phyloP scores from a whole-genome alignment of 2,113 vertebrate genomes.

The Hemiprocne comata region DNA sequence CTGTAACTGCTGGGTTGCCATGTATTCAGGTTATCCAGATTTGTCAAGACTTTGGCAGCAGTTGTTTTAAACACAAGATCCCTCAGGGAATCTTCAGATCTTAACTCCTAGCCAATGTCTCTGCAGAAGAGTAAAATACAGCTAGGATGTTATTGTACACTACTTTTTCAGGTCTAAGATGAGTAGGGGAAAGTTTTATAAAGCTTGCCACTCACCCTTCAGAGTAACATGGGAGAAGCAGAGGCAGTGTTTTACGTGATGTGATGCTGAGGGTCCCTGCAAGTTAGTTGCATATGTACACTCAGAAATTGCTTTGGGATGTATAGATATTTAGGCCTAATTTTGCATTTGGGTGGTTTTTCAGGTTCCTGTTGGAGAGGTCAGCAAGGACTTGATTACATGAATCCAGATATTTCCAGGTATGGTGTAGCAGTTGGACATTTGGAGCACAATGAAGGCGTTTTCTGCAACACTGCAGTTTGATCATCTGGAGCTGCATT shows the following conservation, averaged over 20 bases:
- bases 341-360: background rate
- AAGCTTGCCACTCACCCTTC: background rate
- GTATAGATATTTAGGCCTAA: background rate
- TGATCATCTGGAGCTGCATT: background rate
- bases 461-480: background rate
- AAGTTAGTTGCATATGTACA: background rate
- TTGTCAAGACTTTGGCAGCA: background rate
- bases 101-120: background rate
- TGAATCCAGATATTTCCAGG: background rate
- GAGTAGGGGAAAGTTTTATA: background rate
- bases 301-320: background rate
- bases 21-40: too few species aligned
- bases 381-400: background rate
- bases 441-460: background rate
- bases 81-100: background rate
- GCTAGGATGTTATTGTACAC: fast-evolving
- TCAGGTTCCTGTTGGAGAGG: background rate
- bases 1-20: too few species aligned
- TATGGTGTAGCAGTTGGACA: background rate
- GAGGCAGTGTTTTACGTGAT: background rate
- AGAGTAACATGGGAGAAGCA: background rate
- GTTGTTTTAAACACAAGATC: background rate
- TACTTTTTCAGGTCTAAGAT: background rate
- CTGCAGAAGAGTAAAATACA: background rate
- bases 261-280: background rate